These are phyloP conservation scores for Balanococcus diminutus DNA, from an alignment of 2,888 invertebrate genomes.

Conservation along the genomic window DNA sequence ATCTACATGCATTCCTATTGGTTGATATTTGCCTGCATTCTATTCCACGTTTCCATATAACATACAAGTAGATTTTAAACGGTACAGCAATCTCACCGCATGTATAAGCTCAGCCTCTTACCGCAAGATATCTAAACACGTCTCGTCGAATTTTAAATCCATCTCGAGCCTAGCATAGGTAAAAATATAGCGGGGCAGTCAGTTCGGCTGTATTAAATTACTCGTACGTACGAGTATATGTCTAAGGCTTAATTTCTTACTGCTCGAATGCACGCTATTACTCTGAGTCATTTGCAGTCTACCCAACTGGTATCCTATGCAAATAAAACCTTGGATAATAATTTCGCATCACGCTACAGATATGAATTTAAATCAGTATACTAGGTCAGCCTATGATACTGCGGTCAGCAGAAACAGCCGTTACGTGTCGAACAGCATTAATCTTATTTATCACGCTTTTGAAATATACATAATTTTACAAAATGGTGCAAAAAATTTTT, in stretches of 20 bases:
- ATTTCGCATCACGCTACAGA: not conserved
- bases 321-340: slow-evolving; percentile 22
- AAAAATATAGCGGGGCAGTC: not conserved
- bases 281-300: not conserved
- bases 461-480: not conserved
- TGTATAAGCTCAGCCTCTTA: not conserved
- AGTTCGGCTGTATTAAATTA: not conserved
- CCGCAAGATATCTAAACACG: not conserved
- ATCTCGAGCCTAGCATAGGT: not conserved
- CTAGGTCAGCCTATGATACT: not conserved
- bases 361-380: not conserved
- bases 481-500: not conserved
- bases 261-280: not conserved
- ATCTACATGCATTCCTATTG: too few relatives aligned
- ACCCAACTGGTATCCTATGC: not conserved
- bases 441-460: slow-evolving; percentile 20
- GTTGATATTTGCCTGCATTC: too few relatives aligned
- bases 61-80: too few relatives aligned
- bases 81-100: too few relatives aligned
- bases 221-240: not conserved
- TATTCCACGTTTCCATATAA: too few relatives aligned
- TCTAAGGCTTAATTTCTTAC: not conserved
- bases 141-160: not conserved
- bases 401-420: not conserved
- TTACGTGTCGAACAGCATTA: not conserved